Base-by-base conservation (phyloP, 1,140 invertebrate species). In the Listronotus oregonensis region DNA sequence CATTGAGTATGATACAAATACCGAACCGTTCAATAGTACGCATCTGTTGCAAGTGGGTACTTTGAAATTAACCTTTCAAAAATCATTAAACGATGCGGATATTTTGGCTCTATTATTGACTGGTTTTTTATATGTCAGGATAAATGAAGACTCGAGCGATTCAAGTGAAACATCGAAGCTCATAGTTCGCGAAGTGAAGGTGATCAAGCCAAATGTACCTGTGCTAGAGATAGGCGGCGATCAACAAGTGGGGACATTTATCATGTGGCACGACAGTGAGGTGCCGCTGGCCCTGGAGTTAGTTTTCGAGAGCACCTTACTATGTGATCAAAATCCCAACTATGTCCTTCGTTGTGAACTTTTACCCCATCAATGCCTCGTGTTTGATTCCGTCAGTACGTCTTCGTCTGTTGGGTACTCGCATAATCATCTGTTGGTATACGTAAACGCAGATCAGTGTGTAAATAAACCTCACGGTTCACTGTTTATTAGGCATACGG, bases 341-440 rank as follows among this genome's bases (percentile, higher is more conserved):
- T 40, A 40, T 40, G 39, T 40, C 39, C 39, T 40, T 40, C 39
- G 39, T 7, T 27, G 21, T 27, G 21, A 27, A 27, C 21, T 27
- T 27, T 27, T 27, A 5, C 21, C 21, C 21, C 21, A 40, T 40
- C 39, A 40, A 40, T 40, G 39, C 39, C 39, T 40, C 39, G 2
- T 40, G 7, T 40, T 40, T 40, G 39, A 40, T 40, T 40, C 39
- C 39, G 39, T 40, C 2, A 40, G 39, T 40, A 40, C 39, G 39
- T 40, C 39, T 40, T 2, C 2, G 7, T 40, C 39, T 40, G 39
- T 40, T 3, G 39, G 39, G 2, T 40, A 40, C 39, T 10, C 39
- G 39, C 39, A 40, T 40, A 40, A 40, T 40, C 39, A 40, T 40
- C 39, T 40, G 39, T 40, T 40, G 39, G 39, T 40, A 40, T 40